Base-by-base conservation (phyloP, 23 tunicate species). In the Corella eumyota region DNA sequence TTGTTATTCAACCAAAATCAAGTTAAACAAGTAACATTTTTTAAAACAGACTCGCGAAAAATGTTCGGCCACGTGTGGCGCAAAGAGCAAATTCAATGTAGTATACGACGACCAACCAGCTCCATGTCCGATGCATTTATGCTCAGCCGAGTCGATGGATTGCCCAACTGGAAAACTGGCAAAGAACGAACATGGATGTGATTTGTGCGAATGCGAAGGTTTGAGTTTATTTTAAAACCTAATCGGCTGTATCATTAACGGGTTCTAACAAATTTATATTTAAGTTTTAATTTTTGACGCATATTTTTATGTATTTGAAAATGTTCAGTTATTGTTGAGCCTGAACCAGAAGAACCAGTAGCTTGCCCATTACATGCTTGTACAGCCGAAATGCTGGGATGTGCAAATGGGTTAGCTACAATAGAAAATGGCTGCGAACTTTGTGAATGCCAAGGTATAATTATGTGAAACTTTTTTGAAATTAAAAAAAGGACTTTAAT, bases 151-250 rank as follows among this genome's bases (percentile, higher is more conserved):
- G 27, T 52, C 53, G 25, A 40, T 74, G 2, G 29, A 38, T 1
- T 74, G 80, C 28, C 47, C 61, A 36, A 22, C 64, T 3, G 80
- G 70, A n/a, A 2, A 13, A 1, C 37, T 74, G 48, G 50, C 48
- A 3, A 60, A 6, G 6, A 64, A 64, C 45, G 63, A 63, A 53
- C 25, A 74, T 31, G 70, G 70, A 40, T 74, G 80, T 56, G 50
- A 36, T 25, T 44, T 74, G 5, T 74, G 80, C 64, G 80, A 74
- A 50, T 74, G 80, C 32, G 70, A 17, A 52, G 75, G 75, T 69
- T 17, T 7, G 57, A 5, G n/a, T n/a, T n/a, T n/a, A n/a, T n/a
- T n/a, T n/a, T n/a, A n/a, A n/a, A n/a, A n/a, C n/a, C n/a, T n/a
- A n/a, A n/a, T n/a, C n/a, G n/a, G n/a, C n/a, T n/a, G n/a, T n/a